These are phyloP conservation scores for Dynastes tityus DNA, from an alignment of 2,888 invertebrate species.

Conservation along the genomic window DNA sequence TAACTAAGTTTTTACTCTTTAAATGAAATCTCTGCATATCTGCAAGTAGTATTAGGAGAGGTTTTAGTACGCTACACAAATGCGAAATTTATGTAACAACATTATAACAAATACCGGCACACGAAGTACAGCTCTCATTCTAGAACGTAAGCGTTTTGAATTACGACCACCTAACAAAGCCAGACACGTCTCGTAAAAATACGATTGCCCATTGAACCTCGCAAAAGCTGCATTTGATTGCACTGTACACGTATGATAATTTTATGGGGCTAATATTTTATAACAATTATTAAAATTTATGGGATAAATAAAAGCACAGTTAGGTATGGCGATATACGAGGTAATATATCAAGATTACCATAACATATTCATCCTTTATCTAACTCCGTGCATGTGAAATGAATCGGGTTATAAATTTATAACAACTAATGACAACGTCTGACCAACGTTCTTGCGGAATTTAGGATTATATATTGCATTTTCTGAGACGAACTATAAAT, in stretches of 20 bases:
- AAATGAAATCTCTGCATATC: too few species aligned
- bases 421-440: background rate
- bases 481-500: too few species aligned
- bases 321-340: slow-evolving; percentile 1
- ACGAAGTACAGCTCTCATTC: background rate
- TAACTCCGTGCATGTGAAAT: background rate
- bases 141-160: background rate
- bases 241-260: slow-evolving; percentile 28
- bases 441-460: background rate
- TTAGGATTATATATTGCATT: background rate
- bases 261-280: slow-evolving; percentile 28
- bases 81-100: background rate
- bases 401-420: slow-evolving; percentile 3
- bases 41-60: too few species aligned
- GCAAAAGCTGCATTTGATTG: slow-evolving; percentile 6
- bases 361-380: slow-evolving; percentile 2
- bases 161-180: slow-evolving; percentile 11
- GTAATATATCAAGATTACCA: slow-evolving; percentile 31
- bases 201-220: background rate
- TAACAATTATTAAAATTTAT: slow-evolving; percentile 25
- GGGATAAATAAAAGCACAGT: background rate
- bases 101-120: background rate
- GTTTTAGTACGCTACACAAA: too few species aligned
- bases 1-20: too few species aligned
- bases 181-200: slow-evolving; percentile 1